phyloP scores from a whole-genome alignment of 92 coral and sea anemone genomes.

The Pocillopora meandrina region DNA sequence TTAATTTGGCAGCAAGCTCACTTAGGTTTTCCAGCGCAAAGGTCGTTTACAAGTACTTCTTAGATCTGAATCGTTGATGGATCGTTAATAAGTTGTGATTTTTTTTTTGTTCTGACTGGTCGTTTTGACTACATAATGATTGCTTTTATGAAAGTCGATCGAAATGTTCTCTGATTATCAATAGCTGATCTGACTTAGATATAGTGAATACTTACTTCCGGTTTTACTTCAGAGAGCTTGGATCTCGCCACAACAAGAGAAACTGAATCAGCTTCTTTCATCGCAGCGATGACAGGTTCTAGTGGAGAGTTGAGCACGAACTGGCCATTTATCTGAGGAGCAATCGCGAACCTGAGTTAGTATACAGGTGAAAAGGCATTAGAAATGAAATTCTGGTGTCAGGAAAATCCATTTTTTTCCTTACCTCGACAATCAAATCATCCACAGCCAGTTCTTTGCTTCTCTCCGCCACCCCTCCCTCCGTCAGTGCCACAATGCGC shows the following conservation, averaged over 20 bases:
- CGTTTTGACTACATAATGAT: no score
- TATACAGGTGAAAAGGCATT: neutral
- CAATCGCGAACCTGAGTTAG: constrained; percentile 1
- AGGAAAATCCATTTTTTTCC: neutral
- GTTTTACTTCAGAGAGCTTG: constrained; percentile 27
- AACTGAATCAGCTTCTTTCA: constrained; percentile 50
- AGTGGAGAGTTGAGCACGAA: constrained; percentile 69
- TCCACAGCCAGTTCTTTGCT: constrained; percentile 50
- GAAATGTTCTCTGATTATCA: no score
- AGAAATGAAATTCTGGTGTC: no score
- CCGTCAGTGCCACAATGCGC: constrained; percentile 74
- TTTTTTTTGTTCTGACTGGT: no score
- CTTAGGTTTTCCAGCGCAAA: neutral
- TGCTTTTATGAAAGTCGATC: no score
- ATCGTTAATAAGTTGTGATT: no score
- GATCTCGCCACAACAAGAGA: constrained; percentile 75
- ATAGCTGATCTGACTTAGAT: no score
- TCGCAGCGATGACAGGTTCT: constrained; percentile 63
- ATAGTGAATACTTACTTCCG: constrained; percentile 6
- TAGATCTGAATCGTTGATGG: no score
- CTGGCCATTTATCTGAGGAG: constrained; percentile 70
- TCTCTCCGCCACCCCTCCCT: constrained; percentile 70
- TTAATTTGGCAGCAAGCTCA: no score
- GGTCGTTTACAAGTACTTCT: neutral
- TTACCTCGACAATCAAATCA: constrained; percentile 87